Conservation (phyloP, 2,113 vertebrate species). For the Ginglymostoma cirratum region DNA sequence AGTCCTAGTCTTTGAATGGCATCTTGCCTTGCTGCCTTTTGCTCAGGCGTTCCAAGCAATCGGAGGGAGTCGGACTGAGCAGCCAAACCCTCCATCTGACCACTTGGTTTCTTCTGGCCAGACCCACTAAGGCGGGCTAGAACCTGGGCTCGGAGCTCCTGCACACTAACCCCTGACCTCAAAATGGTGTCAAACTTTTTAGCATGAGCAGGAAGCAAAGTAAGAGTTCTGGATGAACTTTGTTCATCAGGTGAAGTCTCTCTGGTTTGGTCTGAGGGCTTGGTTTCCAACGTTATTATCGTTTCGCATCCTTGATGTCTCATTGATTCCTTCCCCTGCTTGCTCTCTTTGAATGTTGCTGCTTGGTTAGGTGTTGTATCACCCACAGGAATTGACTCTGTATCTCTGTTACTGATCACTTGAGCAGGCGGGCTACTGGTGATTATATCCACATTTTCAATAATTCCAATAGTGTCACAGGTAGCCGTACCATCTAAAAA, state of each 20-base stretch:
- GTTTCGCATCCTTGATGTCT: neutral
- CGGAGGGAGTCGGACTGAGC: constrained; percentile 30
- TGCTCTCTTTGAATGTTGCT: neutral
- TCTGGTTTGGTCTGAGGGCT: neutral
- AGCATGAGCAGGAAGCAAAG: constrained; percentile 31
- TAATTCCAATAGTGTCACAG: neutral
- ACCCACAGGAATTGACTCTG: neutral
- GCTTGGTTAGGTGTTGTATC: neutral
- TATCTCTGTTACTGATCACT: neutral
- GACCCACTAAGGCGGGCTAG: constrained; percentile 37
- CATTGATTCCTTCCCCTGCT: neutral
- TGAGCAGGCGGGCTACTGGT: no score
- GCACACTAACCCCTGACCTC: constrained; percentile 43
- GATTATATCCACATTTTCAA: neutral
- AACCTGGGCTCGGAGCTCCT: constrained; percentile 44
- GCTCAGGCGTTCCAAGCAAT: neutral
- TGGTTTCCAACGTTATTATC: neutral
- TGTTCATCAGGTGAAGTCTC: neutral
- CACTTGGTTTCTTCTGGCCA: constrained; percentile 7
- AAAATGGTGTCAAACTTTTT: constrained; percentile 45
- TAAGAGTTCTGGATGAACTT: constrained; percentile 11
- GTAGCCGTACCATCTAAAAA: neutral
- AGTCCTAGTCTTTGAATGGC: constrained; percentile 44
- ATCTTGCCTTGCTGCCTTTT: constrained; percentile 40
- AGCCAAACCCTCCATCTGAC: constrained; percentile 1